Evolutionary conservation across 2,888 invertebrate genomes (phyloP).

Genomic region (Ellobium chinense): DNA sequence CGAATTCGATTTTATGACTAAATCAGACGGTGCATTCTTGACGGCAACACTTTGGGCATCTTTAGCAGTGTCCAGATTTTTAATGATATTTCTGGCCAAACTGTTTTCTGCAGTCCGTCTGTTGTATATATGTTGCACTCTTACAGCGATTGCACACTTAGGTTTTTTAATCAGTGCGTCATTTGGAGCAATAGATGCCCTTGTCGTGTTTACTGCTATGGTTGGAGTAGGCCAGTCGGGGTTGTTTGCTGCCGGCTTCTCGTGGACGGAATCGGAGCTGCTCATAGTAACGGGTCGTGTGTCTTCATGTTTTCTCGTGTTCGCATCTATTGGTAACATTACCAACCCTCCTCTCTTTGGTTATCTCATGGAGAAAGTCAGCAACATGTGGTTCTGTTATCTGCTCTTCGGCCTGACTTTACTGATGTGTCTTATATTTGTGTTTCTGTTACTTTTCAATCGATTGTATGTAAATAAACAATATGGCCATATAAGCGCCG

Average conservation of each 20-base stretch:
- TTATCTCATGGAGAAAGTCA: constrained; percentile 19
- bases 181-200: neutral
- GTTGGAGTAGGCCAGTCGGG: constrained; percentile 18
- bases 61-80: no score
- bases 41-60: no score
- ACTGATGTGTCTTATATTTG: neutral
- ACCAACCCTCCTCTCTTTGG: constrained; percentile 14
- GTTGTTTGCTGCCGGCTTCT: constrained; percentile 32
- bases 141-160: no score
- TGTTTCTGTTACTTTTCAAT: constrained; percentile 3
- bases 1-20: no score
- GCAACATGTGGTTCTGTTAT: constrained; percentile 37
- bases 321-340: constrained; percentile 15
- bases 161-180: no score
- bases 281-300: constrained; percentile 25
- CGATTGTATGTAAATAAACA: neutral
- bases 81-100: no score
- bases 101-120: no score
- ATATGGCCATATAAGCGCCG: no score
- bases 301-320: constrained; percentile 17
- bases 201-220: constrained; percentile 17
- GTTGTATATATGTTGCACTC: no score
- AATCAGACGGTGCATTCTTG: no score
- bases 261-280: constrained; percentile 37
- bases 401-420: neutral